Conservation (phyloP, 2,888 invertebrate genomes). For the Rotaria macrura region DNA sequence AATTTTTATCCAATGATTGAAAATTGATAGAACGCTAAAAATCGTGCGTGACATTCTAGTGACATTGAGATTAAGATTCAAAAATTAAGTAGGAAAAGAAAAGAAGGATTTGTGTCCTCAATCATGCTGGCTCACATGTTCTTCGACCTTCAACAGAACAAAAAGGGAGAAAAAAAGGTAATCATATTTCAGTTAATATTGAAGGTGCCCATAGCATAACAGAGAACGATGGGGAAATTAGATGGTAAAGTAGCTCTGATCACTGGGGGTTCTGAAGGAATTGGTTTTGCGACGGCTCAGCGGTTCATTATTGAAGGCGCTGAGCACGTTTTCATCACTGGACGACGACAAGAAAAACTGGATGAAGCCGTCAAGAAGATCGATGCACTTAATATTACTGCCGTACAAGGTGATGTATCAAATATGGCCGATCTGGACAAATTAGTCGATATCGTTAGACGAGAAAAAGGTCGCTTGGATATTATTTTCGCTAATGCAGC, state of each 20-base stretch:
- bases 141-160: too few relatives aligned
- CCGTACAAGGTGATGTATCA: neutral
- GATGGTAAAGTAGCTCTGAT: neutral
- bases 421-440: neutral
- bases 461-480: neutral
- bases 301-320: neutral
- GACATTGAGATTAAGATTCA: too few relatives aligned
- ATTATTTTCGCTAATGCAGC: neutral
- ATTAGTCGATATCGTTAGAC: neutral
- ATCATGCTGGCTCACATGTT: too few relatives aligned
- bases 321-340: neutral
- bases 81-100: too few relatives aligned
- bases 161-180: too few relatives aligned
- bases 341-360: neutral
- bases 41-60: too few relatives aligned
- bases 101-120: too few relatives aligned
- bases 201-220: too few relatives aligned
- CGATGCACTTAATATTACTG: neutral
- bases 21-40: too few relatives aligned
- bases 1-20: too few relatives aligned
- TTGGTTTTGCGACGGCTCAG: neutral
- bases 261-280: neutral
- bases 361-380: neutral
- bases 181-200: too few relatives aligned
- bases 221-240: neutral